Conservation (phyloP, 2,113 vertebrate genomes). For the Noctilio leporinus region DNA sequence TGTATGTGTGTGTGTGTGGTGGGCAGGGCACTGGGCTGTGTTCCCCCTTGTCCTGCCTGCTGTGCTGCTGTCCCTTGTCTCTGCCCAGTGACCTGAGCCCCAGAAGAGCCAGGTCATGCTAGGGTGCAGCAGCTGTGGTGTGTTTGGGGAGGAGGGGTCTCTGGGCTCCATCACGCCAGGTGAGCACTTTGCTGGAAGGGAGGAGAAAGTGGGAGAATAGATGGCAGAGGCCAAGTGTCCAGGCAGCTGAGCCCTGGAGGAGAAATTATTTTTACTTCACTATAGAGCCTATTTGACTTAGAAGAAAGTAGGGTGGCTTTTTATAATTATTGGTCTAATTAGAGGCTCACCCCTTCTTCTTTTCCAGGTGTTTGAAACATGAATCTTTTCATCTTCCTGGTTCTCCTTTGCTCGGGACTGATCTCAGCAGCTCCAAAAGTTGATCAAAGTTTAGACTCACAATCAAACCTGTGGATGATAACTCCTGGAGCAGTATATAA, state of each 20-base stretch:
- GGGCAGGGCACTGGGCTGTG: not conserved
- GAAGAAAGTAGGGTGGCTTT: not conserved
- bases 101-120: not conserved
- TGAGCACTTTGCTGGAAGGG: not conserved
- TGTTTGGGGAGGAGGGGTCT: not conserved
- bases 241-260: not conserved
- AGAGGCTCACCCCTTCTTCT: not conserved
- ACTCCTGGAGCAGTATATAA: conserved; percentile 83
- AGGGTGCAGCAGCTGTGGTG: not conserved
- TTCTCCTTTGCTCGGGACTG: conserved; percentile 74
- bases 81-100: not conserved
- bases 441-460: conserved; percentile 79
- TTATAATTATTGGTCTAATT: not conserved
- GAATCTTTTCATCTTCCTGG: conserved; percentile 55
- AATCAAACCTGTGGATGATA: conserved; percentile 87
- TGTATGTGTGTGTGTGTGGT: not conserved
- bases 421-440: conserved; percentile 74
- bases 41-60: not conserved
- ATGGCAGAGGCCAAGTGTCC: not conserved
- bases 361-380: conserved; percentile 66
- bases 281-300: not conserved
- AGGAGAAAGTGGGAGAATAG: too few species aligned
- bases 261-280: not conserved
- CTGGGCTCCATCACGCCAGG: not conserved
- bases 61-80: not conserved